Conservation (phyloP, 2,888 invertebrate species). For the Neuroscelio doddi region DNA sequence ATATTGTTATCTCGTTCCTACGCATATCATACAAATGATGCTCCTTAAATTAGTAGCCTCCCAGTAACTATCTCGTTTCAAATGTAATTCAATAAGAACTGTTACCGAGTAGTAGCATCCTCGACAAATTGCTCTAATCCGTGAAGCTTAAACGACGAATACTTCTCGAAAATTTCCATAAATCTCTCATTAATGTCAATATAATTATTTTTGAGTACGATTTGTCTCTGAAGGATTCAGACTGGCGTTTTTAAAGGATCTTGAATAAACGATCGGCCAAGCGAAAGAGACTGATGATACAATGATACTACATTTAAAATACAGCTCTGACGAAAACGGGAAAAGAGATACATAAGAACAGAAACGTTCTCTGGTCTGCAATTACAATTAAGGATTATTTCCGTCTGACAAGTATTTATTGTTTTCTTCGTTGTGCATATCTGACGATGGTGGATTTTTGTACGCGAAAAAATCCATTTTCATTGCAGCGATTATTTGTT, state of each 20-base stretch:
- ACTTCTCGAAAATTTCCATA: constrained; percentile 52
- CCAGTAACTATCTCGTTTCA: constrained; percentile 1
- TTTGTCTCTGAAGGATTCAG: constrained; percentile 36
- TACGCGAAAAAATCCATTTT: too few species aligned
- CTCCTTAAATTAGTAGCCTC: constrained; percentile 6
- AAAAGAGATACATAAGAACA: constrained; percentile 12
- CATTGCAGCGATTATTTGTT: too few species aligned
- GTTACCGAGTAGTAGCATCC: neutral
- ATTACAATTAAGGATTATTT: constrained; percentile 52
- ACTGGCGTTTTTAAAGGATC: constrained; percentile 26
- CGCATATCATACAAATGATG: neutral
- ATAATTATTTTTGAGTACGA: constrained; percentile 57
- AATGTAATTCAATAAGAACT: neutral
- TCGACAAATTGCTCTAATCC: constrained; percentile 15
- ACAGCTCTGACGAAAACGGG: neutral
- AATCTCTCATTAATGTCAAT: constrained; percentile 57
- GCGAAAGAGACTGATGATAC: neutral
- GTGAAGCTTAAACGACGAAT: neutral
- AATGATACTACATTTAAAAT: neutral
- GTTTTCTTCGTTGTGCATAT: too few species aligned
- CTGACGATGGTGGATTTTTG: too few species aligned
- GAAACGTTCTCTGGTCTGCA: constrained; percentile 32
- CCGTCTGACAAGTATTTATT: neutral
- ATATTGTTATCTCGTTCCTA: too few species aligned
- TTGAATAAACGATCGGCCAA: constrained; percentile 42